phyloP scores from a whole-genome alignment of 2,888 invertebrate species.

The Cosmopolites sordidus region DNA sequence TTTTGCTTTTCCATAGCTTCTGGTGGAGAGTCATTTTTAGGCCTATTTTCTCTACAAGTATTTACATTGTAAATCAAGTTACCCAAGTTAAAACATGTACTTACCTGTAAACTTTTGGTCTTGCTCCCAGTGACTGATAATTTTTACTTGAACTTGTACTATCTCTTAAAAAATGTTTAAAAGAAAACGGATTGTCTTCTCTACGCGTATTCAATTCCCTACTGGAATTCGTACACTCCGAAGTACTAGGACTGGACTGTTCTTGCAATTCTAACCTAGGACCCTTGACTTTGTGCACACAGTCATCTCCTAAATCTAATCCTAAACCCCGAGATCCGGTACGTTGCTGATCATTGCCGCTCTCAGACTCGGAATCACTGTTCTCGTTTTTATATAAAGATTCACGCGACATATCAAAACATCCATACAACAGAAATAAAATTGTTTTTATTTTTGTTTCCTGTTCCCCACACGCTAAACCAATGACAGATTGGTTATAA shows the following conservation, averaged over 20 bases:
- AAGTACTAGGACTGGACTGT: slow-evolving; percentile 9
- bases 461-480: background rate
- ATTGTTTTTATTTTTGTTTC: background rate
- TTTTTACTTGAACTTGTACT: slow-evolving; percentile 49
- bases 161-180: slow-evolving; percentile 73
- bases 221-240: slow-evolving; percentile 7
- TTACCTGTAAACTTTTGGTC: slow-evolving; percentile 66
- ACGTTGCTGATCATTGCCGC: slow-evolving; percentile 7
- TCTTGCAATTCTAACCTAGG: slow-evolving; percentile 37
- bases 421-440: background rate
- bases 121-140: slow-evolving; percentile 68
- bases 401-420: slow-evolving; percentile 25
- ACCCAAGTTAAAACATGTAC: no score
- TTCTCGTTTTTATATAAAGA: slow-evolving; percentile 23
- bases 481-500: background rate
- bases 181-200: slow-evolving; percentile 78
- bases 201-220: slow-evolving; percentile 32
- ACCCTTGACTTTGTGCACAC: slow-evolving; percentile 29
- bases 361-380: slow-evolving; percentile 30
- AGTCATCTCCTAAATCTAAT: slow-evolving; percentile 40
- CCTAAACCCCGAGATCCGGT: slow-evolving; percentile 24
- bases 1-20: slow-evolving; percentile 18
- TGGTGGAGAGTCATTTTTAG: slow-evolving; percentile 17
- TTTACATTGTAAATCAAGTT: slow-evolving; percentile 47
- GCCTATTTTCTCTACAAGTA: slow-evolving; percentile 9